These are phyloP conservation scores for Piprites chloris DNA, from an alignment of 2,113 vertebrate genomes.

Conservation along the genomic window DNA sequence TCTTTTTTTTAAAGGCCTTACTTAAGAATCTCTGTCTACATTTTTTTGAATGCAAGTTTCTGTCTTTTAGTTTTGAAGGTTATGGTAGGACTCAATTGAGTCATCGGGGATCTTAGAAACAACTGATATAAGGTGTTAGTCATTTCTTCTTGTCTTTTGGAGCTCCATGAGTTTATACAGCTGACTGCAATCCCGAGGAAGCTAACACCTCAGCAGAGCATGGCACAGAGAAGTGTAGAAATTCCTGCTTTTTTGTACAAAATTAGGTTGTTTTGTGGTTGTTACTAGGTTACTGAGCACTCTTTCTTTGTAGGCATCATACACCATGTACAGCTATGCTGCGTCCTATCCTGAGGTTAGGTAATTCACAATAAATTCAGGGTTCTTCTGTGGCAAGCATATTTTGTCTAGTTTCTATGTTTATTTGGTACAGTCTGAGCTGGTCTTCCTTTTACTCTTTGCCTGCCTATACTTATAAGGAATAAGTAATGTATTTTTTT, in stretches of 20 bases:
- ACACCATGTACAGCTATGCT: rapidly evolving
- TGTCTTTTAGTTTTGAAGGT: background rate
- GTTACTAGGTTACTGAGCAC: background rate
- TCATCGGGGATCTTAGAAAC: background rate
- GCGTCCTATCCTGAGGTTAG: background rate
- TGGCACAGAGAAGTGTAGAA: rapidly evolving
- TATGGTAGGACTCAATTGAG: background rate
- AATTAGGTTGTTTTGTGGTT: background rate
- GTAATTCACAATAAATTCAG: background rate
- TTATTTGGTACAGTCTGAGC: background rate
- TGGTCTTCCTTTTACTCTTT: background rate
- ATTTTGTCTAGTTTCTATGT: background rate
- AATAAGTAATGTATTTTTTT: background rate
- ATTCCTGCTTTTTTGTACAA: background rate
- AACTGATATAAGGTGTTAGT: background rate
- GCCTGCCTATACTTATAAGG: background rate
- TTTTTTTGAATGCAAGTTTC: background rate
- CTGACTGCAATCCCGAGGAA: background rate
- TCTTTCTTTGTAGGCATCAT: background rate
- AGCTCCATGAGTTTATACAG: background rate
- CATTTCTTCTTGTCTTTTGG: background rate
- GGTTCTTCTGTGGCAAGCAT: background rate
- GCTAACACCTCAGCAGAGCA: background rate
- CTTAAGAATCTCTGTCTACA: background rate
- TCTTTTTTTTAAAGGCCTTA: background rate